Evolutionary conservation across 2,888 invertebrate genomes (phyloP).

Genomic region (Ormyrus pomaceus): DNA sequence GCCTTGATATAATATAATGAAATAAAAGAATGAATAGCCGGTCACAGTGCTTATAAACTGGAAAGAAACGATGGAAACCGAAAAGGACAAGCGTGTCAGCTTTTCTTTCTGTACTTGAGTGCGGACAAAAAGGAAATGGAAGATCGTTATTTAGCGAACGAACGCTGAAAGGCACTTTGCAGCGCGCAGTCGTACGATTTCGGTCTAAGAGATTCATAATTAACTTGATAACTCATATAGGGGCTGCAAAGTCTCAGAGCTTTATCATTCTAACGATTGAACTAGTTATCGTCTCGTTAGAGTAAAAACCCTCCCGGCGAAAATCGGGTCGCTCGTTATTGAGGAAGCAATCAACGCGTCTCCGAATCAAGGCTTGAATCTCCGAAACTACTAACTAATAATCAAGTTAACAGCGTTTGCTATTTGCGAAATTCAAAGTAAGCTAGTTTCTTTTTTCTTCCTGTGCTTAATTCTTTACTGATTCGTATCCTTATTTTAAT

Average conservation of each 20-base stretch:
- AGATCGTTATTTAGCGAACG: constrained; percentile 45
- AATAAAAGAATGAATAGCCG: no score
- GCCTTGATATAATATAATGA: no score
- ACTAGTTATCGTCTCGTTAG: constrained; percentile 38
- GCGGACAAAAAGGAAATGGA: constrained; percentile 34
- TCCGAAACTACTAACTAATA: no score
- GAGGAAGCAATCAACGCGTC: constrained; percentile 42
- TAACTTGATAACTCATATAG: constrained; percentile 53
- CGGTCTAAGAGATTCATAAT: constrained; percentile 38
- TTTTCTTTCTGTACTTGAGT: neutral
- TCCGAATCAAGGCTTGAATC: neutral
- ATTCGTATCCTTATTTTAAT: no score
- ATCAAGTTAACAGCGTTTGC: no score
- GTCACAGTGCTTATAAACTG: no score
- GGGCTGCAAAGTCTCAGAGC: neutral
- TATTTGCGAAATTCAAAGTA: no score
- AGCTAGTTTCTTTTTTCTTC: no score
- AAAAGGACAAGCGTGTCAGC: no score
- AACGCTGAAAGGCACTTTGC: constrained; percentile 51
- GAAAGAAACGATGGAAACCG: no score
- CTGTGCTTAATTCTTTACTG: no score
- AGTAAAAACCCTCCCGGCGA: constrained; percentile 40
- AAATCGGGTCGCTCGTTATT: constrained; percentile 42
- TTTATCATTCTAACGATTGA: constrained; percentile 45
- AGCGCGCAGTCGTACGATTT: neutral